phyloP scores from a whole-genome alignment of 2,797 vertebrate species.

The Phataginus tetradactyla region DNA sequence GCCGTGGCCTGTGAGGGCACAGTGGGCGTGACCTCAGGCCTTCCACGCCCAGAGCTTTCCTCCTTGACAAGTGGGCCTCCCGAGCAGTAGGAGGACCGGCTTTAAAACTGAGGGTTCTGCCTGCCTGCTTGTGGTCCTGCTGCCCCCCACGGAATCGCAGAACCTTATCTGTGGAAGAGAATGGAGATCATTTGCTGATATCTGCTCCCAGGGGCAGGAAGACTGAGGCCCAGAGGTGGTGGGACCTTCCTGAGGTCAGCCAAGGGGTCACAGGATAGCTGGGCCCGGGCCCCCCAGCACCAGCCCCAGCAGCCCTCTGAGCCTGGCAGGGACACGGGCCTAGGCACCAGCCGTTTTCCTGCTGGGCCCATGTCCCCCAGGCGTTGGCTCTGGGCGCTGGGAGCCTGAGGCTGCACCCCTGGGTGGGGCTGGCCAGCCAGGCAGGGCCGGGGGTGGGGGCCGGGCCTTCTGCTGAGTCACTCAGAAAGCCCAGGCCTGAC shows the following conservation, averaged over 20 bases:
- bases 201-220: neutral
- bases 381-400: neutral
- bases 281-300: no score
- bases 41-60: neutral
- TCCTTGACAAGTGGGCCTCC: rapidly evolving
- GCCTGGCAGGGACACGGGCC: neutral
- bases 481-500: neutral
- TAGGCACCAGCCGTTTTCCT: neutral
- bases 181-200: neutral
- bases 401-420: neutral
- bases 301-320: neutral
- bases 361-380: neutral
- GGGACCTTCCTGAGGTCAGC: neutral
- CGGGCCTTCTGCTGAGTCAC: conserved; percentile 64
- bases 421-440: neutral
- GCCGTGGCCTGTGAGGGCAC: neutral
- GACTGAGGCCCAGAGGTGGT: neutral
- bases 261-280: neutral
- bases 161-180: neutral
- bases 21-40: rapidly evolving
- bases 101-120: neutral
- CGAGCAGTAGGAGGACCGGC: rapidly evolving
- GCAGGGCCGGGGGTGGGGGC: rapidly evolving
- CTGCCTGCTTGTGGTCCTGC: no score
- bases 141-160: neutral